Evolutionary conservation across 2,888 invertebrate species (phyloP), one percentile per base, ranked within the genome.

Genomic region (Tachina fera): DNA sequence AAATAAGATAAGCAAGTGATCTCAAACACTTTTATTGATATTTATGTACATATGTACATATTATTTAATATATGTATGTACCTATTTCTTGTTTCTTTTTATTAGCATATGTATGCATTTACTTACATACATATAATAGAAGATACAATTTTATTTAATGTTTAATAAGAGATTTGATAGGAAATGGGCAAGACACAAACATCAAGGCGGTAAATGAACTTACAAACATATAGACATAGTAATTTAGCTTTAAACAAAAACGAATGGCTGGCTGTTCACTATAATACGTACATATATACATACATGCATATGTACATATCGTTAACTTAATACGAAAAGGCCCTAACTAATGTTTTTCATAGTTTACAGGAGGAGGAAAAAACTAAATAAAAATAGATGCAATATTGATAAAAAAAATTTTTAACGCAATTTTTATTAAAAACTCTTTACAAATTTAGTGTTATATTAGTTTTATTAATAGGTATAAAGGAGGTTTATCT

Each of bases 231-330:
- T 31, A 31, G 31, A 31, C 31, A 31, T 31, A 31, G 31, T 39
- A 74, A 41, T 61, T 49, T 49, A 39, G 3, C 13, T 13, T 1
- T 53, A 13, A 63, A 19, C 9, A 41, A 51, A 51, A 47, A 68
- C 43, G 56, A 41, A 60, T 45, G 58, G 53, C 74, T 45, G 58
- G 53, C 74, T 83, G 74, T 60, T 43, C 31, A 60, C 51, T 65
- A 47, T n/a, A 19, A 31, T 6, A n/a, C 51, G 10, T 14, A 63
- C 13, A 9, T 63, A 43, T 70, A 19, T 70, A 41, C 3, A 43
- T 70, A 53, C 16, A 43, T 45, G 45, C 11, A 6, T 47, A 13
- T 6, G 31, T 67, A 45, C 49, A 14, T 71, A n/a, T n/a, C n/a
- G n/a, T n/a, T n/a, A n/a, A n/a, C n/a, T n/a, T n/a, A n/a, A n/a